Percentiles rank a stretch among this genome's conserved stretches.
Evolutionary conservation across 2,888 invertebrate species (phyloP).

Genomic region (Agrochola lota): DNA sequence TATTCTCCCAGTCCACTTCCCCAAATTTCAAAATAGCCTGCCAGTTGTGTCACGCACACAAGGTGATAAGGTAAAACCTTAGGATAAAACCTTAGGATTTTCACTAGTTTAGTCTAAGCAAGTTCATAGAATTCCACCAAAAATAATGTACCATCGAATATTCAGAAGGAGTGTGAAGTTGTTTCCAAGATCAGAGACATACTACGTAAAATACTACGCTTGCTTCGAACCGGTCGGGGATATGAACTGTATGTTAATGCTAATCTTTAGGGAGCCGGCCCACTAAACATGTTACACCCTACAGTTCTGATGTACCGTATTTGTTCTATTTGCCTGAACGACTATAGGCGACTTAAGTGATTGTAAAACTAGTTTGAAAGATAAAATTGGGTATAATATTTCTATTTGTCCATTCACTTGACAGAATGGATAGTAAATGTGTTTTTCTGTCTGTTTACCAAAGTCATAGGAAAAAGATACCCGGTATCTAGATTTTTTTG

Average conservation of each 20-base stretch:
- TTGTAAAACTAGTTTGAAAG: conserved; percentile 26
- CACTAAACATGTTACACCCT: conserved; percentile 40
- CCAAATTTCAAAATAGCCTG: too few relatives aligned
- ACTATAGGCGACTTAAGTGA: conserved; percentile 17
- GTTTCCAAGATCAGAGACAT: conserved; percentile 35
- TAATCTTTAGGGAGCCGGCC: conserved; percentile 49
- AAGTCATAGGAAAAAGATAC: background rate
- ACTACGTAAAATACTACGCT: conserved; percentile 51
- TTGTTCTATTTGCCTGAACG: conserved; percentile 12
- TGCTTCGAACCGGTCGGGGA: conserved; percentile 55
- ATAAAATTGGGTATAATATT: conserved; percentile 20
- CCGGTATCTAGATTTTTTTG: fast-evolving
- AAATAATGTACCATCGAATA: background rate
- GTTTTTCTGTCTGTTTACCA: background rate
- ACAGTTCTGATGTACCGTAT: conserved; percentile 35
- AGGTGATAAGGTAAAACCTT: too few relatives aligned
- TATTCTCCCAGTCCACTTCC: too few relatives aligned
- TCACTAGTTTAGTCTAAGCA: background rate
- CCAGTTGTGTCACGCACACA: too few relatives aligned
- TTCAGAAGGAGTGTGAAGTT: background rate
- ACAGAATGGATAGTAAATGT: background rate
- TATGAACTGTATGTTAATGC: conserved; percentile 48
- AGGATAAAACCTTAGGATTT: background rate
- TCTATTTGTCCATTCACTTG: background rate
- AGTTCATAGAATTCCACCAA: background rate